phyloP scores from a whole-genome alignment of 2,113 vertebrate species.

The Microtus montanus region DNA sequence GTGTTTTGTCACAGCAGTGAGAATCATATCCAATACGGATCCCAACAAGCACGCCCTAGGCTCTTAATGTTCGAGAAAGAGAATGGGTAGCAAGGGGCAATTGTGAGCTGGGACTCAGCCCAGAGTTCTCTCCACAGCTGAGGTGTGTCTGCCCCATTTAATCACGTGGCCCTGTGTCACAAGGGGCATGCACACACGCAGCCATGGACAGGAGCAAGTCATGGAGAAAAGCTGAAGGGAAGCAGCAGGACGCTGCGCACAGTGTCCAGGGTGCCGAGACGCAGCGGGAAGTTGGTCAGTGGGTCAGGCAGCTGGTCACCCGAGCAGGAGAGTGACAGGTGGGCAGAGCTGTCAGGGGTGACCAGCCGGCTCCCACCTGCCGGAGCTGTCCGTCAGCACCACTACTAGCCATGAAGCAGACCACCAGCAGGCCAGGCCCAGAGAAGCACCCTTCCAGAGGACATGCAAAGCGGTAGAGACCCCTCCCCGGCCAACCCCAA shows the following conservation, averaged over 20 bases:
- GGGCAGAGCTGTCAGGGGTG: constrained; percentile 79
- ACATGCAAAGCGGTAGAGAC: background rate
- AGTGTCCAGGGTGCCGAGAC: constrained; percentile 56
- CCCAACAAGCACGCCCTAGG: background rate
- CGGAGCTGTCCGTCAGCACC: constrained; percentile 83
- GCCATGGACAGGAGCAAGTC: background rate
- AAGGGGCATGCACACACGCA: too few species aligned
- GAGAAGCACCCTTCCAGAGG: background rate
- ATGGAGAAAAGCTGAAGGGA: constrained; percentile 22
- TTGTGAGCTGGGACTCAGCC: background rate
- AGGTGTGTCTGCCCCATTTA: background rate
- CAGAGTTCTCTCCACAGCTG: background rate
- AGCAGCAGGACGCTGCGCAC: background rate
- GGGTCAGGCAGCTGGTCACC: constrained; percentile 87
- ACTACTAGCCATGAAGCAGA: constrained; percentile 45
- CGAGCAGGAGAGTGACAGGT: constrained; percentile 87
- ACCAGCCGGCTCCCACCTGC: constrained; percentile 86
- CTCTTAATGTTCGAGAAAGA: background rate
- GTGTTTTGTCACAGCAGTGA: background rate
- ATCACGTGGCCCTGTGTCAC: background rate
- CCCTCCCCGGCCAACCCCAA: background rate
- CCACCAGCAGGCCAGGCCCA: constrained; percentile 60
- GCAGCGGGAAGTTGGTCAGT: constrained; percentile 89
- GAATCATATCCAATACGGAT: background rate
- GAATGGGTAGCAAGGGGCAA: background rate